Conservation (phyloP, 2,888 invertebrate genomes). For the Pyrrhia umbra region DNA sequence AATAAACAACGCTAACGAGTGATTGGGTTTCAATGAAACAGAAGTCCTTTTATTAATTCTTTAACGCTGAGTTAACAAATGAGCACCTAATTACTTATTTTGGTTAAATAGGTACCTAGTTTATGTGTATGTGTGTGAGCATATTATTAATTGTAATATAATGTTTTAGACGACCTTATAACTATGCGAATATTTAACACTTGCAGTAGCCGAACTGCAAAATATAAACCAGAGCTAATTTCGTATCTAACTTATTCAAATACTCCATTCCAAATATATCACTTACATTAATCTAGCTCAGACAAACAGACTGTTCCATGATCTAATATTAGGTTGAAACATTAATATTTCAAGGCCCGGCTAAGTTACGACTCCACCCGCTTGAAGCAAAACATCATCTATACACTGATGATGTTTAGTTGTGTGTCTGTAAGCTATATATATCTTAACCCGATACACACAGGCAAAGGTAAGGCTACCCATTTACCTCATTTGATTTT, state of each 20-base stretch:
- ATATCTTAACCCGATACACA: background rate
- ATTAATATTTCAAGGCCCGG: slow-evolving; percentile 46
- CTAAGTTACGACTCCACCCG: slow-evolving; percentile 21
- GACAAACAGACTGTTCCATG: slow-evolving; percentile 30
- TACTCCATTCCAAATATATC: background rate
- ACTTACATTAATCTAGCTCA: slow-evolving; percentile 9
- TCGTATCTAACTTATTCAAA: background rate
- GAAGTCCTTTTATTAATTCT: slow-evolving; percentile 40
- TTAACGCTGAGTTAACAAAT: slow-evolving; percentile 14
- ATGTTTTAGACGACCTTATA: no score
- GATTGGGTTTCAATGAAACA: slow-evolving; percentile 53
- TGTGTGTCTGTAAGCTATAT: background rate
- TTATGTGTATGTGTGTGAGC: no score
- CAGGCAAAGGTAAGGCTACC: slow-evolving; percentile 16
- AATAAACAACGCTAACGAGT: slow-evolving; percentile 61
- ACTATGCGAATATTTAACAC: background rate
- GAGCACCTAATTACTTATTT: slow-evolving; percentile 20
- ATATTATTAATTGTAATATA: no score
- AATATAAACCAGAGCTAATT: background rate
- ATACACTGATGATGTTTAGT: background rate
- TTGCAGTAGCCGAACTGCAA: background rate
- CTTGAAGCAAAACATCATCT: slow-evolving; percentile 20
- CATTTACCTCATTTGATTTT: slow-evolving; percentile 52
- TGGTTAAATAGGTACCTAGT: background rate
- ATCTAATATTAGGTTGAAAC: slow-evolving; percentile 45